Conservation (phyloP, 2,113 vertebrate species). For the Myodes glareolus region DNA sequence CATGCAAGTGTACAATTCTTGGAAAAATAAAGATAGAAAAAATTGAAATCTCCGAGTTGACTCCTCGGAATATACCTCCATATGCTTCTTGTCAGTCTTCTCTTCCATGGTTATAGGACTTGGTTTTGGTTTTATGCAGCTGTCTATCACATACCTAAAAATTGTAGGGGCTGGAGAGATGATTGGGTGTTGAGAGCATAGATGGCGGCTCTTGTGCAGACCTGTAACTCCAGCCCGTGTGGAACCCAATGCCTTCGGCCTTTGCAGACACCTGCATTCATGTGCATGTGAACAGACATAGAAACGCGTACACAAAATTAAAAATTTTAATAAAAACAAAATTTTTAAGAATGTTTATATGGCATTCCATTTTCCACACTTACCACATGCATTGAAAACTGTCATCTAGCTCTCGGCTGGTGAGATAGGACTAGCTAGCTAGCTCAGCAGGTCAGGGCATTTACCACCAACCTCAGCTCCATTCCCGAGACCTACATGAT, state of each 20-base stretch:
- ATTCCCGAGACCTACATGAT: too few species aligned
- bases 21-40: constrained; percentile 28
- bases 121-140: neutral
- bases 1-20: neutral
- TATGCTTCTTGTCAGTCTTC: neutral
- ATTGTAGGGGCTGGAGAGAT: neutral
- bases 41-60: neutral
- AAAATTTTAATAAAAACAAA: neutral
- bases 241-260: neutral
- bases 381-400: neutral
- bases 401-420: neutral
- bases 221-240: neutral
- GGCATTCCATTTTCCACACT: neutral
- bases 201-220: too few species aligned
- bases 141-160: neutral
- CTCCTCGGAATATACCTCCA: neutral
- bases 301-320: neutral
- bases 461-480: neutral
- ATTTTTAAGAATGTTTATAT: neutral
- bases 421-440: neutral
- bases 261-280: neutral
- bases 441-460: too few species aligned
- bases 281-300: neutral
- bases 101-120: neutral
- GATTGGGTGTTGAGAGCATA: neutral